Conservation (phyloP, 1,140 invertebrate species). For the Sesamia nonagrioides region DNA sequence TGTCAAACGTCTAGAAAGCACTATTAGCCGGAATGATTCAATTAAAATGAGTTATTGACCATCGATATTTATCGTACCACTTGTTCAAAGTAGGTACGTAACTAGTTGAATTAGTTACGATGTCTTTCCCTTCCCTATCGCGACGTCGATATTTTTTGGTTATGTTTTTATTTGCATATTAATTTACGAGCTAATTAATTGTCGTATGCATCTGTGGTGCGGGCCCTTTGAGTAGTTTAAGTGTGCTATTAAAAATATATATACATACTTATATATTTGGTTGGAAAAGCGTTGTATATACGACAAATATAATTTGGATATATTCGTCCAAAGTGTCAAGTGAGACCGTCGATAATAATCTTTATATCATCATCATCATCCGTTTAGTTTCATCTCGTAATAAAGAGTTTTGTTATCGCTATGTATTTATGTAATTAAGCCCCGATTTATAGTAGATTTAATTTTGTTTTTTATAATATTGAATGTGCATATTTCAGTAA, state of each 20-base stretch:
- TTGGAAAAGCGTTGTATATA: not conserved
- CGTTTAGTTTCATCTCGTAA: constrained; percentile 17
- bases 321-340: constrained; percentile 20
- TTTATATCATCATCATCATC: constrained; percentile 43
- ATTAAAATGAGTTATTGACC: constrained; percentile 82
- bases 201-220: constrained; percentile 3
- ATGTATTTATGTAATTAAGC: constrained; percentile 31
- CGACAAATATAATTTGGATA: constrained; percentile 6
- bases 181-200: constrained; percentile 42
- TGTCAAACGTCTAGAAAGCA: constrained; percentile 81
- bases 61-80: constrained; percentile 60
- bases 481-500: constrained; percentile 22
- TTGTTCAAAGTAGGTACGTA: constrained; percentile 33
- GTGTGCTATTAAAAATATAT: constrained; percentile 11
- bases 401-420: constrained; percentile 17
- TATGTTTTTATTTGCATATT: constrained; percentile 48
- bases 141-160: constrained; percentile 20
- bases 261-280: constrained; percentile 6
- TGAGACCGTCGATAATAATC: constrained; percentile 31
- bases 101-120: constrained; percentile 41
- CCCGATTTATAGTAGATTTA: constrained; percentile 17
- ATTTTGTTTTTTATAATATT: constrained; percentile 23
- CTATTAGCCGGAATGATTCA: constrained; percentile 80
- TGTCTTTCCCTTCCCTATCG: constrained; percentile 39
- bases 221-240: constrained; percentile 34